Evolutionary conservation across 2,888 invertebrate species (phyloP).

Genomic region (Cerceris ruficornis): DNA sequence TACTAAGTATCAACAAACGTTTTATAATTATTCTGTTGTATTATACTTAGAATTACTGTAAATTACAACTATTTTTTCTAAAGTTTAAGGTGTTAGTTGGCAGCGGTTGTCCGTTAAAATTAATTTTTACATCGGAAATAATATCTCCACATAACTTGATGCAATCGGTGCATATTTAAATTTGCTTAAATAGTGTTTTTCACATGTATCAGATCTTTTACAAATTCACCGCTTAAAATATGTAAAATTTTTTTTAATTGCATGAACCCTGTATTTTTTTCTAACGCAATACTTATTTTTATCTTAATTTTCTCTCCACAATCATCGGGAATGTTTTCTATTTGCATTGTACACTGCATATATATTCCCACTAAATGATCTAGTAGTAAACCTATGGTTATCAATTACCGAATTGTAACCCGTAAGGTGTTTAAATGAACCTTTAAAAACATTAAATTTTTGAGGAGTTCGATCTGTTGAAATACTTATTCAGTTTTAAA

Average conservation of each 20-base stretch:
- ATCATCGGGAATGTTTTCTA: too few relatives aligned
- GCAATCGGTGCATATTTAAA: conserved; percentile 9
- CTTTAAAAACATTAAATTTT: too few relatives aligned
- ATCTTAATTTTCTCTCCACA: conserved; percentile 7
- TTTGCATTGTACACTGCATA: too few relatives aligned
- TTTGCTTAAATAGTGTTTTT: neutral
- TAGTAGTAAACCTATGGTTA: too few relatives aligned
- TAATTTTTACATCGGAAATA: conserved; percentile 10
- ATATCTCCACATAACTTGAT: conserved; percentile 15
- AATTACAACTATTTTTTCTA: conserved; percentile 4
- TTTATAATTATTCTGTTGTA: too few relatives aligned
- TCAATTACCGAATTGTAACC: too few relatives aligned
- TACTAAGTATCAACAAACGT: too few relatives aligned
- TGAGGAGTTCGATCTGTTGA: too few relatives aligned
- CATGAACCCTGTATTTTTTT: conserved; percentile 9
- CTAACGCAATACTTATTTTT: neutral
- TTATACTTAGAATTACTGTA: too few relatives aligned
- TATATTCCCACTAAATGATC: too few relatives aligned
- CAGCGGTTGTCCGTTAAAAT: neutral
- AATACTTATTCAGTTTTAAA: too few relatives aligned
- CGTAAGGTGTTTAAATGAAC: too few relatives aligned
- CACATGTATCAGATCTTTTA: conserved; percentile 1
- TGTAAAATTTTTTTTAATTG: conserved; percentile 9
- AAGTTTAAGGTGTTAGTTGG: conserved; percentile 9
- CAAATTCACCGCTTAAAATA: conserved; percentile 8